A percentile compares a stretch with the other conserved stretches of the same genome.
These are phyloP conservation scores for Resseliella maxima DNA, from an alignment of 2,888 invertebrate species.

Conservation along the genomic window DNA sequence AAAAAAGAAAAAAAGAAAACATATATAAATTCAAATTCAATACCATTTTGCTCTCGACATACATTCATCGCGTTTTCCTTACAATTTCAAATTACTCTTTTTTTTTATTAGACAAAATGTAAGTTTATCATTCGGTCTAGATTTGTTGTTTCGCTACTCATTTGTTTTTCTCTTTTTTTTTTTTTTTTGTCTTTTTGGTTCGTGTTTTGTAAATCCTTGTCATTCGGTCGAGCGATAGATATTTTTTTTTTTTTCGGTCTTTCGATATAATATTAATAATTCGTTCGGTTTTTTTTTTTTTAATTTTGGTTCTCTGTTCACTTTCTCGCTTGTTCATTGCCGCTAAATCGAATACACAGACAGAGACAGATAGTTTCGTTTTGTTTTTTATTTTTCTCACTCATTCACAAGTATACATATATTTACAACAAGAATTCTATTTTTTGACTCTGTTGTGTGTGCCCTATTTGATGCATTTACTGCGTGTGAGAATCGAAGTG, in stretches of 20 bases:
- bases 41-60: not conserved
- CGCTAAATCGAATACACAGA: too few species aligned
- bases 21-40: not conserved
- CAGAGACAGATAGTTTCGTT: not conserved
- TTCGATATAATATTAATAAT: too few species aligned
- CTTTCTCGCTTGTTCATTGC: too few species aligned
- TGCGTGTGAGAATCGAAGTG: slow-evolving; percentile 38
- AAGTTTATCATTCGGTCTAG: not conserved
- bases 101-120: slow-evolving; percentile 27
- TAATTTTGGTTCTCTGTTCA: too few species aligned
- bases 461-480: slow-evolving; percentile 51
- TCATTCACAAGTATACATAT: too few species aligned
- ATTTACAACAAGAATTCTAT: slow-evolving; percentile 11
- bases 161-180: not conserved
- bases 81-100: not conserved
- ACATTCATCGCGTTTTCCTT: slow-evolving; percentile 7
- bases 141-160: not conserved
- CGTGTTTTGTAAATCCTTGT: too few species aligned
- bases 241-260: too few species aligned
- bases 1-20: too few species aligned
- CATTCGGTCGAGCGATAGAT: too few species aligned
- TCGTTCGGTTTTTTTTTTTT: too few species aligned
- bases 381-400: too few species aligned
- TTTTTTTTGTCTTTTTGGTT: not conserved
- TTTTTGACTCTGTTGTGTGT: slow-evolving; percentile 25